Percentiles rank a stretch among this genome's conserved stretches.
Conservation (phyloP, 2,113 vertebrate species). For the Numida meleagris region DNA sequence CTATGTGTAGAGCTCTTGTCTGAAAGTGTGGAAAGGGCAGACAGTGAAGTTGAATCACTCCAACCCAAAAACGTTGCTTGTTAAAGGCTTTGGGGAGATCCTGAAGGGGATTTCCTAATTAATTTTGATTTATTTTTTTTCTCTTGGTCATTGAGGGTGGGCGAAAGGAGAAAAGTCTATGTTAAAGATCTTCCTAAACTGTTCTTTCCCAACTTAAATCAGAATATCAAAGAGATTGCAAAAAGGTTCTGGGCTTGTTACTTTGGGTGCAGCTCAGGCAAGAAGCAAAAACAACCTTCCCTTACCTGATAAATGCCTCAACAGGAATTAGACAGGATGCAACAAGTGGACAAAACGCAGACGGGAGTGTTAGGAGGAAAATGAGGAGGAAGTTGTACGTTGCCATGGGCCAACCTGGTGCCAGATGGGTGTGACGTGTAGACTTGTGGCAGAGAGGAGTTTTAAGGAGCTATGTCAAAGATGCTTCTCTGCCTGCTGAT, state of each 20-base stretch:
- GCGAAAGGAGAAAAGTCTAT: neutral
- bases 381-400: slow-evolving; percentile 34
- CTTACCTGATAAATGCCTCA: slow-evolving; percentile 29
- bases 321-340: slow-evolving; percentile 68
- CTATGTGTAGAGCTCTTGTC: neutral
- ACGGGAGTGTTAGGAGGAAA: slow-evolving; percentile 52
- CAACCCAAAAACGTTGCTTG: neutral
- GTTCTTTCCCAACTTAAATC: neutral
- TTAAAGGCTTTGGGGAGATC: neutral
- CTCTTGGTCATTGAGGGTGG: neutral
- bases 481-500: slow-evolving; percentile 12
- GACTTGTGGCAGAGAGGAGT: neutral
- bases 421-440: slow-evolving; percentile 42
- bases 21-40: neutral
- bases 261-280: slow-evolving; percentile 48
- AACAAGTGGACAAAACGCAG: slow-evolving; percentile 61
- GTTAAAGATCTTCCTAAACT: too few relatives aligned
- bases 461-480: neutral
- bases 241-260: slow-evolving; percentile 42
- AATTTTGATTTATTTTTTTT: slow-evolving; percentile 18
- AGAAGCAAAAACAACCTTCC: slow-evolving; percentile 53
- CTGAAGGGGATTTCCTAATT: neutral
- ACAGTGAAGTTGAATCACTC: neutral
- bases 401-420: neutral
- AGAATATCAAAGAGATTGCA: slow-evolving; percentile 28